Evolutionary conservation across 2,888 invertebrate genomes (phyloP), one percentile per base, ranked within the genome.

Genomic region (Drosophila phalerata): DNA sequence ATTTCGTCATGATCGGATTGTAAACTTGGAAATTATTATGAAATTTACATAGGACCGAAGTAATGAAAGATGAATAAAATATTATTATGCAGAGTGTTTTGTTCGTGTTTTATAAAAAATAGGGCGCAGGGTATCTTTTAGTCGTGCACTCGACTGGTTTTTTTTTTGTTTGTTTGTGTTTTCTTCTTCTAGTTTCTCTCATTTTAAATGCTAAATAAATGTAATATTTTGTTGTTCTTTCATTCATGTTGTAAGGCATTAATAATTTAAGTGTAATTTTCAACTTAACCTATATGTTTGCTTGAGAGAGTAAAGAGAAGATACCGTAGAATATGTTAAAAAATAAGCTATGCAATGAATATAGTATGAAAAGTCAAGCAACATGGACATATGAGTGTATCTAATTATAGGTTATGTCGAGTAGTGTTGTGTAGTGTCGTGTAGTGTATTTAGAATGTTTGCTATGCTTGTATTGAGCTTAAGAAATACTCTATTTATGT

Each of bases 151-250:
- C 15, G 45, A 28, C 28, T 47, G 10, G 45, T 28, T 28, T 45
- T 2, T 28, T 47, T 15, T 11, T 43, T 52, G n/a, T 40, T 17
- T 49, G 47, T 47, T 25, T 47, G 51, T 40, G 34, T 45, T 51
- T 62, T 9, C 13, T 15, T 37, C 45, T 52, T 22, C 19, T 30
- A 28, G 34, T 72, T 22, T 60, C 38, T 64, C 58, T 65, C 49
- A 55, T 52, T 69, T 70, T 72, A 67, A 75, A 79, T 73, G 75
- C 75, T 81, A 80, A 82, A 80, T 84, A 78, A 84, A 76, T 77
- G 65, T 81, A 73, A 66, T 63, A 17, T 61, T 74, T 69, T 74
- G 70, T 74, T 69, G 61, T 58, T 75, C 56, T 37, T 56, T 82
- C 53, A 42, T 55, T 73, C 32, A 34, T 51, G 43, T 62, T 63